Conservation (phyloP, 2,888 invertebrate genomes). For the Odiellus spinosus region DNA sequence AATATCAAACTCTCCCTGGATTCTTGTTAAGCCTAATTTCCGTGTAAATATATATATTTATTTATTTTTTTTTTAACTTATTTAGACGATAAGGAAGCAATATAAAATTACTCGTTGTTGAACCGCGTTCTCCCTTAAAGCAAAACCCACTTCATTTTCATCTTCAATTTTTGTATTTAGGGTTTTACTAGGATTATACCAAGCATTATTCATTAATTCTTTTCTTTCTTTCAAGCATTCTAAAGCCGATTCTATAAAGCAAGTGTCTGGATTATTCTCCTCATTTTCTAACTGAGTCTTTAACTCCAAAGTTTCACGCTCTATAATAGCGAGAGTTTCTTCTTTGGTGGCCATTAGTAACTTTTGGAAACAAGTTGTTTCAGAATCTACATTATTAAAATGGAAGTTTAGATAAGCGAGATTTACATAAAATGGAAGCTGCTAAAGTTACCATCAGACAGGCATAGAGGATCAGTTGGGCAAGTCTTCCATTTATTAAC, state of each 20-base stretch:
- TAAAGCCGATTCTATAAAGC: slow-evolving; percentile 71
- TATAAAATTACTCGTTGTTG: too few relatives aligned
- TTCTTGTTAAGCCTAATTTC: too few relatives aligned
- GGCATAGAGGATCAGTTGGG: slow-evolving; percentile 22
- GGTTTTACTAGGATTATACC: too few relatives aligned
- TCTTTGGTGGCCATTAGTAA: slow-evolving; percentile 51
- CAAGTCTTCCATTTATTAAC: slow-evolving; percentile 28
- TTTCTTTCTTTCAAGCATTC: slow-evolving; percentile 36
- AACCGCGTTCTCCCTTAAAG: too few relatives aligned
- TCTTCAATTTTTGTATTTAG: too few relatives aligned
- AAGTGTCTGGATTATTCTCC: slow-evolving; percentile 56
- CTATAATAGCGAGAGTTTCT: slow-evolving; percentile 51
- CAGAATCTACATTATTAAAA: slow-evolving; percentile 19
- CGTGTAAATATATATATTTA: too few relatives aligned
- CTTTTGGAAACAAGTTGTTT: slow-evolving; percentile 36
- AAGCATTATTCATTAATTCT: neutral
- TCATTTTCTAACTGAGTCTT: slow-evolving; percentile 40
- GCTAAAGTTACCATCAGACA: slow-evolving; percentile 22
- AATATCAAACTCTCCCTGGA: too few relatives aligned
- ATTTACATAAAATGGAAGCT: too few relatives aligned
- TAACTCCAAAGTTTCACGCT: slow-evolving; percentile 54
- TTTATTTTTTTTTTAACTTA: too few relatives aligned
- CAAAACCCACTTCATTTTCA: too few relatives aligned
- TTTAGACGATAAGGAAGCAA: too few relatives aligned
- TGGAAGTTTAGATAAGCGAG: neutral